These are phyloP conservation scores for Ochropacha duplaris DNA, from an alignment of 2,888 invertebrate genomes.

Conservation along the genomic window DNA sequence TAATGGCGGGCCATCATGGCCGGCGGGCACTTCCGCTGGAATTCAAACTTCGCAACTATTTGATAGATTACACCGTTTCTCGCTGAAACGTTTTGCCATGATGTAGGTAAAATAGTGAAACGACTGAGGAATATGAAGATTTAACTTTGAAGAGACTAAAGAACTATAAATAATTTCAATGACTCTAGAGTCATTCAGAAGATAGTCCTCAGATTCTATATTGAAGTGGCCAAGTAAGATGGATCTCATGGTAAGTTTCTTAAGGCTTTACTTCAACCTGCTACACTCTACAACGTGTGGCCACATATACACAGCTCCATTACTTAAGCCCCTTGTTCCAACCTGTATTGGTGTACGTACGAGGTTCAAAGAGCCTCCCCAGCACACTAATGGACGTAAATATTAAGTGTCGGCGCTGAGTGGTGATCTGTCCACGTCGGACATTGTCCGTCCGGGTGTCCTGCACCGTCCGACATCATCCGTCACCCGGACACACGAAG, in stretches of 20 bases:
- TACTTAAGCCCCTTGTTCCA: conserved; percentile 5
- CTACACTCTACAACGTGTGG: background rate
- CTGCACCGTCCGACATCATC: conserved; percentile 24
- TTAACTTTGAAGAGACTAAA: background rate
- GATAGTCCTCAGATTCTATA: too few relatives aligned
- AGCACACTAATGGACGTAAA: conserved; percentile 26
- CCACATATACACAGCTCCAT: background rate
- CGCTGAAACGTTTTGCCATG: background rate
- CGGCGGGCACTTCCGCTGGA: conserved; percentile 38
- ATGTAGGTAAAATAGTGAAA: background rate
- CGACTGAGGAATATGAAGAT: background rate
- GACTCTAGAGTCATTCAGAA: too few relatives aligned
- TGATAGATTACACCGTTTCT: conserved; percentile 40
- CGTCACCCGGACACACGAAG: conserved; percentile 16
- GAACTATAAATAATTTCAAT: background rate
- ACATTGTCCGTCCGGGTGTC: conserved; percentile 25
- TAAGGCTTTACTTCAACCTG: too few relatives aligned
- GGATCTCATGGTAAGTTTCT: too few relatives aligned
- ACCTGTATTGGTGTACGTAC: conserved; percentile 15
- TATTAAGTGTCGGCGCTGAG: conserved; percentile 21
- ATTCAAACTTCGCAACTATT: conserved; percentile 40
- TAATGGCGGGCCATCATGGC: conserved; percentile 54
- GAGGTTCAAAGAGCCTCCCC: conserved; percentile 20
- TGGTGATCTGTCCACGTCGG: conserved; percentile 37
- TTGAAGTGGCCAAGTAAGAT: too few relatives aligned